Base-by-base conservation (phyloP, 1,140 invertebrate genomes). In the Drosophila ironensis region DNA sequence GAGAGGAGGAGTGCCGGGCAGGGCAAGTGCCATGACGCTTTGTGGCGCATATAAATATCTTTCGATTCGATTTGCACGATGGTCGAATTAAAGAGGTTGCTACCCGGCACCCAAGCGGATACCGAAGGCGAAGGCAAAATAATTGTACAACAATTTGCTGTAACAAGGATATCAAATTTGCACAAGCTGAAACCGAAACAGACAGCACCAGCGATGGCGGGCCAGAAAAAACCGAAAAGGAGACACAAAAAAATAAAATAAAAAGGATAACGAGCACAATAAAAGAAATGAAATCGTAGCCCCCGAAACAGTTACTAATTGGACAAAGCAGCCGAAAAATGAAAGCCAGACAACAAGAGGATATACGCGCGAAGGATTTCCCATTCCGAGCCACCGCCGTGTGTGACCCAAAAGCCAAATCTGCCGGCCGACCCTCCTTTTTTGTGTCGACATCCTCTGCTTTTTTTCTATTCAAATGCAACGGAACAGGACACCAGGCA, bases 121-220 rank as follows among this genome's bases (percentile, higher is more conserved):
- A 16, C 16, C 47, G 20, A 37, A 54, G 45, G 37, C 45, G 61
- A 69, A 59, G 70, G 24, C 38, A 67, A 67, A 86, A 86, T 86
- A 86, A 86, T 86, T 86, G 80, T 86, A 78, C 66, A 74, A 74
- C 80, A 86, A 86, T 86, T 86, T 86, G 66, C 74, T 64, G 68
- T 86, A 86, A 87, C 80, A 86, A 87, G 80, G 81, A 86, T 84
- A 84, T 86, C 80, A 86, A 86, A 86, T 86, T 86, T 86, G 80
- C 80, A 53, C 73, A 84, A 61, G 44, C 38, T 30, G 52, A 76
- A 53, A 33, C 64, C 53, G 27, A 56, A 30, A n/a, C 25, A 16
- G 16, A 38, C 45, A 28, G 19, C 28, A n/a, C 6, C 38, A 12
- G 53, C 25, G 11, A 33, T n/a, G n/a, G n/a, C n/a, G n/a, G n/a